These are phyloP conservation scores for Drosophila paulistorum DNA, from an alignment of 1,140 invertebrate genomes.

Conservation along the genomic window DNA sequence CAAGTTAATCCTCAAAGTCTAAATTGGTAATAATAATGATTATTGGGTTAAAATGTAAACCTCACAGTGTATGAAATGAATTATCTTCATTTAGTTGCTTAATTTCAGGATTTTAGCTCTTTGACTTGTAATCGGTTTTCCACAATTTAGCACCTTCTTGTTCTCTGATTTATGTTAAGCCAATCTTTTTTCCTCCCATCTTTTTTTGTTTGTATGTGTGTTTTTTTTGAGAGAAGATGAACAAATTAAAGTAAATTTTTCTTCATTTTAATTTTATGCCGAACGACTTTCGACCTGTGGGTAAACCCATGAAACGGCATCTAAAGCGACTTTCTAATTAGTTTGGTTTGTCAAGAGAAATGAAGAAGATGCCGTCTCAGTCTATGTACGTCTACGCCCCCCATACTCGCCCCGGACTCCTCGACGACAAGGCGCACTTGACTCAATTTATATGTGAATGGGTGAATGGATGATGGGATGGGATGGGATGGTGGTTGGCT, in stretches of 20 bases:
- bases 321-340: slow-evolving; percentile 80
- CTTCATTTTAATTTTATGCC: slow-evolving; percentile 70
- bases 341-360: slow-evolving; percentile 73
- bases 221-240: neutral
- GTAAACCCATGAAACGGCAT: slow-evolving; percentile 41
- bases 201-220: too few relatives aligned
- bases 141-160: too few relatives aligned
- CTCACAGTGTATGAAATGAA: too few relatives aligned
- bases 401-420: neutral
- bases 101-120: too few relatives aligned
- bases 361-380: slow-evolving; percentile 20
- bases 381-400: too few relatives aligned
- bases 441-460: slow-evolving; percentile 63
- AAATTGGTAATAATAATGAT: too few relatives aligned
- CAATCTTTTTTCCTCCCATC: slow-evolving; percentile 15
- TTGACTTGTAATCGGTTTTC: too few relatives aligned
- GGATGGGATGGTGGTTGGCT: slow-evolving; percentile 17
- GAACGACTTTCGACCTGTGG: slow-evolving; percentile 63
- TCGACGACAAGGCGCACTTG: slow-evolving; percentile 63
- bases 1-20: too few relatives aligned
- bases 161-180: neutral
- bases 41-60: too few relatives aligned
- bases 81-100: too few relatives aligned
- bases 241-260: slow-evolving; percentile 6
- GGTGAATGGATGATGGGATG: neutral